Base-by-base conservation (phyloP, 2,797 vertebrate species). In the Spheniscus humboldti region DNA sequence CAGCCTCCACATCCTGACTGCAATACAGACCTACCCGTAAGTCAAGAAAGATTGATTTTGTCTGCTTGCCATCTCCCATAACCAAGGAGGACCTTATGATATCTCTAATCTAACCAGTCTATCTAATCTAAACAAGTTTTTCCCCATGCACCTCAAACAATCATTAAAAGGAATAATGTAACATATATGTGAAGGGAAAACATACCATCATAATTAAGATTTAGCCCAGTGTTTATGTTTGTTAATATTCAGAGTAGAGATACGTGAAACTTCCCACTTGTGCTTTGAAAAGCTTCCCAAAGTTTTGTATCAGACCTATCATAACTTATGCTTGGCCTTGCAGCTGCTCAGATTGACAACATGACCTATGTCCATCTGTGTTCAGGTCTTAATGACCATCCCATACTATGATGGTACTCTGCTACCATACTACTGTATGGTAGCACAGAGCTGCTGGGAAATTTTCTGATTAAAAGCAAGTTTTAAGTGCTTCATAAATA, bases 31-130 rank as follows among this genome's bases (percentile, higher is more conserved):
- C 25, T 80, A 64, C 60, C 69, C 0, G 0, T 64, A 88, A 87
- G 52, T 85, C 59, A 66, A 82, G 56, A 91, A 85, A 24, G 47
- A 90, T 50, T 87, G 52, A 93, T 91, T 93, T 87, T 84, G 27
- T 73, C 77, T 91, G 30, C 19, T 76, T 91, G 67, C 25, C 39
- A 73, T 79, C 47, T 93, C 55, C 24, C 2, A 4, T 62, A 84
- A 78, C 27, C 1, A 4, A 62, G 2, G 2, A 82, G 30, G 45
- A 83, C 13, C 7, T 88, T 71, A 12, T 71, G 45, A 41, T 64
- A 77, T 10, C 35, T 67, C 33, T 83, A 76, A 88, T 74, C 77
- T 80, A 86, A 88, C 31, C 3, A 1, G 35, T 27, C 66, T 77
- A 27, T 50, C 27, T 62, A 66, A 93, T 56, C 24, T 64, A 86